Conservation (phyloP, 2,888 invertebrate genomes). For the Charanyca ferruginea region DNA sequence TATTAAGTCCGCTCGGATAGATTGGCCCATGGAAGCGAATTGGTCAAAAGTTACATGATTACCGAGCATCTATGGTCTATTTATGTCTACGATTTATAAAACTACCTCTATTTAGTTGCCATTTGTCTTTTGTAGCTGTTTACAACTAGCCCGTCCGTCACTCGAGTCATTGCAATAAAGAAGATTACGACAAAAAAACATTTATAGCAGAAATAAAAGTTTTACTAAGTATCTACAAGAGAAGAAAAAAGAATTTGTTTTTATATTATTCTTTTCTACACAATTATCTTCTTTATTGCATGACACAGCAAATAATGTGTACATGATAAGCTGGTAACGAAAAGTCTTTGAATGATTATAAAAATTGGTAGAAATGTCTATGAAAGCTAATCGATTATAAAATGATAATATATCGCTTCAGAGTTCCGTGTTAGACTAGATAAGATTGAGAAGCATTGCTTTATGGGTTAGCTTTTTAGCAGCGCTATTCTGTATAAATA, state of each 20-base stretch:
- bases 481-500: not conserved
- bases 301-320: slow-evolving; percentile 55
- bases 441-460: slow-evolving; percentile 12
- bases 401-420: slow-evolving; percentile 58
- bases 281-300: slow-evolving; percentile 60
- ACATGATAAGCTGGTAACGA: slow-evolving; percentile 73
- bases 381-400: slow-evolving; percentile 68
- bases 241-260: slow-evolving; percentile 7
- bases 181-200: slow-evolving; percentile 22
- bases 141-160: slow-evolving; percentile 70
- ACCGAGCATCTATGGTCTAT: slow-evolving; percentile 68
- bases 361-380: slow-evolving; percentile 69
- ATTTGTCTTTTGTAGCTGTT: slow-evolving; percentile 69
- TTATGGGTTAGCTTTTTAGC: not conserved
- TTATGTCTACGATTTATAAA: slow-evolving; percentile 70
- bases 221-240: slow-evolving; percentile 40
- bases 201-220: slow-evolving; percentile 2
- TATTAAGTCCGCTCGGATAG: slow-evolving; percentile 57
- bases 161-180: slow-evolving; percentile 60
- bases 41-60: slow-evolving; percentile 74
- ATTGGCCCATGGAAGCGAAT: slow-evolving; percentile 75
- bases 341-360: slow-evolving; percentile 69
- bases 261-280: slow-evolving; percentile 4
- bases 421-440: slow-evolving; percentile 59
- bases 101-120: slow-evolving; percentile 76